Conservation (phyloP, 2,797 vertebrate species). For the Lagothrix lagotricha region DNA sequence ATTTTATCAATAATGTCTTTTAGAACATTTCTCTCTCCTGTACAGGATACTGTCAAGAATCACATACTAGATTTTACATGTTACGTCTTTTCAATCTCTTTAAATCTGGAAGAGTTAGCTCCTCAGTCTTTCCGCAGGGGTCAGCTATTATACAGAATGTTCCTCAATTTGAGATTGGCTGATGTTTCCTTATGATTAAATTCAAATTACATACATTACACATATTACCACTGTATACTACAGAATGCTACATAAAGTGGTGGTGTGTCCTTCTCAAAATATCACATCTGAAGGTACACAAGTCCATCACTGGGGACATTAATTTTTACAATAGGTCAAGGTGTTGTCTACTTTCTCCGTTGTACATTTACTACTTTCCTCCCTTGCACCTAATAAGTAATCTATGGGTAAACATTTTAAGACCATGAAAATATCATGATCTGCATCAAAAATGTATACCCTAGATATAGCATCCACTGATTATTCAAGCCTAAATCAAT, state of each 20-base stretch:
- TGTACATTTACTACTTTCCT: not conserved
- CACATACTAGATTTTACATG: not conserved
- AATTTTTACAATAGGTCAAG: not conserved
- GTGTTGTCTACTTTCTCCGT: not conserved
- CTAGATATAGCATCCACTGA: not conserved
- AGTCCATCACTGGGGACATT: not conserved
- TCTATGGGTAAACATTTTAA: not conserved
- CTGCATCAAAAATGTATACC: not conserved
- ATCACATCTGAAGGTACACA: not conserved
- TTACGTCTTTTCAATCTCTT: not conserved
- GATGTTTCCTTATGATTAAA: not conserved
- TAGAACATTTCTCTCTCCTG: not conserved
- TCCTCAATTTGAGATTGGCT: not conserved
- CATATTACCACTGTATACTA: not conserved
- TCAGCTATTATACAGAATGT: not conserved
- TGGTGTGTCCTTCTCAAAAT: not conserved
- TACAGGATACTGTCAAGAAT: not conserved
- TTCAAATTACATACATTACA: not conserved
- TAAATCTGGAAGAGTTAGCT: slow-evolving; percentile 29
- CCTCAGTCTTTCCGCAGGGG: not conserved
- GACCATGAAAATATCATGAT: not conserved
- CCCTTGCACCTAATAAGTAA: not conserved
- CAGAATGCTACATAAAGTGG: not conserved
- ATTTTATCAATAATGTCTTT: not conserved
- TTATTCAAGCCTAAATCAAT: not conserved